These are phyloP conservation scores for Mythimna lalbum DNA, from an alignment of 2,888 invertebrate genomes.

Conservation along the genomic window DNA sequence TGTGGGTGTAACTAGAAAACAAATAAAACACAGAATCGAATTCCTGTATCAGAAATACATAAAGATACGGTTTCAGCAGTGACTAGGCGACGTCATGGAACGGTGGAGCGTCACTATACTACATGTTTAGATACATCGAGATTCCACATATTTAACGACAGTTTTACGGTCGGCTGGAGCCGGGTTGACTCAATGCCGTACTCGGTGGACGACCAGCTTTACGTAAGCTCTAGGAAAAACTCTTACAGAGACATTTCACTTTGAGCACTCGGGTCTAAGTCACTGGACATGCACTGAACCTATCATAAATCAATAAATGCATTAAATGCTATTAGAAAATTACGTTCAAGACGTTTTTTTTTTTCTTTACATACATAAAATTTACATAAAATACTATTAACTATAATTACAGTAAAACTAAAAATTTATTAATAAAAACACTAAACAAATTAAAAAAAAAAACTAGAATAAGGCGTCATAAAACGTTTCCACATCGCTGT, in stretches of 20 bases:
- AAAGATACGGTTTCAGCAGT: conserved; percentile 35
- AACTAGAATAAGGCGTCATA: no score
- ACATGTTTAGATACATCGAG: conserved; percentile 55
- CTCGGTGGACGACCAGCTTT: conserved; percentile 52
- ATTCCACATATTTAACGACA: conserved; percentile 79
- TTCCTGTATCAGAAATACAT: conserved; percentile 32
- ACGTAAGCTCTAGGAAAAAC: conserved; percentile 53
- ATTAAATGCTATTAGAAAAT: conserved; percentile 27
- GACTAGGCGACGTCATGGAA: conserved; percentile 47
- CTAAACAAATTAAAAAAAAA: no score
- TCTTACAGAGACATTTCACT: conserved; percentile 10
- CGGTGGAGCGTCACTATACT: conserved; percentile 28
- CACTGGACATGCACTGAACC: conserved; percentile 26
- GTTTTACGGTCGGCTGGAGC: conserved; percentile 85
- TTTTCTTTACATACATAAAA: no score
- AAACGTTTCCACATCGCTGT: no score
- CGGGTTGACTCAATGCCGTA: conserved; percentile 75
- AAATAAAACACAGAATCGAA: conserved; percentile 26
- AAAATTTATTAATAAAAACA: no score
- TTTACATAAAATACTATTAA: no score
- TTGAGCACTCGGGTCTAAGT: conserved; percentile 14
- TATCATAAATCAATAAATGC: conserved; percentile 43
- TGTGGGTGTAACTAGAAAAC: conserved; percentile 12
- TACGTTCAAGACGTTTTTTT: background rate
- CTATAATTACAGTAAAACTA: no score